phyloP scores from a whole-genome alignment of 2,797 vertebrate genomes.

The Siniperca scherzeri region DNA sequence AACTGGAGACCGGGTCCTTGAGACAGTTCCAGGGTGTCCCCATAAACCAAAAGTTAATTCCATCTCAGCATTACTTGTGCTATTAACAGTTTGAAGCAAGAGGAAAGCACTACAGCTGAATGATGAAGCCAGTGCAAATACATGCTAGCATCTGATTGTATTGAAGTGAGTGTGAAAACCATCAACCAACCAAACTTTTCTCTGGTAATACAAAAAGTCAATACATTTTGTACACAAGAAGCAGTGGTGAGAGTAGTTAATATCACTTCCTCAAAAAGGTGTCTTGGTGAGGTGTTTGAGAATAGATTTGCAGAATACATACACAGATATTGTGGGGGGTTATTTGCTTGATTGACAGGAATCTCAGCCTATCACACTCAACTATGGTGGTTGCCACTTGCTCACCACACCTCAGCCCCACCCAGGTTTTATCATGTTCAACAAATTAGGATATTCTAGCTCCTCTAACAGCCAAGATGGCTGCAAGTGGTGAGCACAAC shows the following conservation, averaged over 20 bases:
- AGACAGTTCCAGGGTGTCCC: not conserved
- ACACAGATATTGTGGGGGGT: too few relatives aligned
- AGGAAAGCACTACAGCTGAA: not conserved
- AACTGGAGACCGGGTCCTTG: not conserved
- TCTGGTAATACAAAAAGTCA: too few relatives aligned
- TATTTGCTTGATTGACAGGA: not conserved
- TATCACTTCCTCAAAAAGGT: conserved; percentile 44
- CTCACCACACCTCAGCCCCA: not conserved
- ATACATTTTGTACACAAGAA: not conserved
- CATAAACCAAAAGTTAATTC: not conserved
- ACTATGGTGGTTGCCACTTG: not conserved
- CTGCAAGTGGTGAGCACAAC: not conserved
- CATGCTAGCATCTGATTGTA: not conserved
- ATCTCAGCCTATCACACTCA: not conserved
- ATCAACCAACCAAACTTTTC: not conserved
- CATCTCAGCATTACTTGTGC: not conserved
- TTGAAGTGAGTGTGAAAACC: not conserved
- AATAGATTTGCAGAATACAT: not conserved
- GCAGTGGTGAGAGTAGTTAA: not conserved
- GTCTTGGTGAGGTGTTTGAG: not conserved
- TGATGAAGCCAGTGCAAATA: not conserved
- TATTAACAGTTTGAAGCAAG: not conserved
- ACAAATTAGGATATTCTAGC: not conserved
- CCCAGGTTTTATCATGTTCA: not conserved
- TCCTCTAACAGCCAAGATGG: not conserved